Evolutionary conservation across 2,888 invertebrate species (phyloP), one percentile per base, ranked within the genome.

Genomic region (Brenthis daphne): DNA sequence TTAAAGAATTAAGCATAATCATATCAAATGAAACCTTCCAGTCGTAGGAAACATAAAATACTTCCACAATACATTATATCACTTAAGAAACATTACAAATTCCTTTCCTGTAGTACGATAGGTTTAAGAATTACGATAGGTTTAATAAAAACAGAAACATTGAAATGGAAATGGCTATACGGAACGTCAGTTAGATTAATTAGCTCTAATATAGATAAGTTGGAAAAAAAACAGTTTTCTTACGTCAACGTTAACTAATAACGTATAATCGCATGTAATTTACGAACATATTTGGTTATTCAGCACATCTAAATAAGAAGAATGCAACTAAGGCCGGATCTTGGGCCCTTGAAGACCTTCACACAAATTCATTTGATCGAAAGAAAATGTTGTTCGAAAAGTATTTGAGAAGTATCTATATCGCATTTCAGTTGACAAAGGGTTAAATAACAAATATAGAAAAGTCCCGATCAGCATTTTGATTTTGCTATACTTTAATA

Each of bases 221-320:
- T 43, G 0, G 29, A 20, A 57, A 29, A 63, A 66, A 57, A 65
- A 47, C 43, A 20, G n/a, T 70, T 51, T 67, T 50, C n/a, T 56
- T 67, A 67, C 24, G 57, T 53, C 51, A 73, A 76, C 74, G 70
- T 37, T 61, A 60, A 74, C 76, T 70, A 65, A 74, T 65, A 65
- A 48, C 48, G 14, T 48, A 6, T 13, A 1, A 72, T 68, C 65
- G 48, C 48, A 16, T 48, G 11, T 13, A 1, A 72, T 68, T 68
- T 64, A 57, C 63, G 57, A 57, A 16, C 20, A 37, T 51, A 67
- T 65, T 67, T 68, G 67, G 73, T 56, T 67, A 71, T 58, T 37
- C 51, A 64, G 47, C 50, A 63, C 50, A 48, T 57, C 58, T 60
- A 65, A 68, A 68, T 51, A 29, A 64, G 65, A 64, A 65, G 63